Conservation (phyloP, 2,888 invertebrate species). For the Trimorus sp. region DNA sequence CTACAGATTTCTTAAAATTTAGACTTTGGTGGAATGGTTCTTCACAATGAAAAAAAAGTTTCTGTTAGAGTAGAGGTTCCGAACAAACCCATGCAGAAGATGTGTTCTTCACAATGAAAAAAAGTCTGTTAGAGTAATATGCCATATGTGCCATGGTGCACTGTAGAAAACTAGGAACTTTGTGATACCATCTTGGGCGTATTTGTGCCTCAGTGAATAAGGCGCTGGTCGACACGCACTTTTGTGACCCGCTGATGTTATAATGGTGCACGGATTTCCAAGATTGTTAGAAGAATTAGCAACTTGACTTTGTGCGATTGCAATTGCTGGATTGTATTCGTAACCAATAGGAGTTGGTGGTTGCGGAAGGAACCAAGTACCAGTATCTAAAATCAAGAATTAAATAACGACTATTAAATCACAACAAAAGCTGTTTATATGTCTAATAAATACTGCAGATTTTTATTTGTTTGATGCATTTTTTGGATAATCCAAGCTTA, state of each 20-base stretch:
- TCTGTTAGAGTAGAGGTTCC: too few relatives aligned
- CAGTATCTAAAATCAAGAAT: constrained; percentile 69
- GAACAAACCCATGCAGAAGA: too few relatives aligned
- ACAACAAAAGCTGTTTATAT: background rate
- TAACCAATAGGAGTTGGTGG: constrained; percentile 76
- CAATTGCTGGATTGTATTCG: constrained; percentile 77
- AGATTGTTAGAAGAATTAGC: constrained; percentile 75
- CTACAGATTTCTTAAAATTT: too few relatives aligned
- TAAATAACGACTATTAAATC: background rate
- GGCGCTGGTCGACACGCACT: constrained; percentile 78
- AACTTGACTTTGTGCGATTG: constrained; percentile 76
- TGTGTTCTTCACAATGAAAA: too few relatives aligned
- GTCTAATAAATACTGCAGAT: too few relatives aligned
- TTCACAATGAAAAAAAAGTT: too few relatives aligned
- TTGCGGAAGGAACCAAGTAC: constrained; percentile 81
- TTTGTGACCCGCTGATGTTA: constrained; percentile 76
- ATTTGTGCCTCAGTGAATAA: constrained; percentile 79
- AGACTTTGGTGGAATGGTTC: too few relatives aligned
- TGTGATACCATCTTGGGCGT: constrained; percentile 77
- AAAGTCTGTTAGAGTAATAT: too few relatives aligned
- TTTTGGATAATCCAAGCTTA: too few relatives aligned
- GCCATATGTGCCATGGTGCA: too few relatives aligned
- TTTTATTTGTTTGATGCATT: too few relatives aligned
- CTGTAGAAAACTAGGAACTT: background rate
- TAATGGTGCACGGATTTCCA: constrained; percentile 74